A percentile compares a stretch with the other conserved stretches of the same genome.
phyloP scores from a whole-genome alignment of 2,113 vertebrate species.

The Sprattus sprattus region DNA sequence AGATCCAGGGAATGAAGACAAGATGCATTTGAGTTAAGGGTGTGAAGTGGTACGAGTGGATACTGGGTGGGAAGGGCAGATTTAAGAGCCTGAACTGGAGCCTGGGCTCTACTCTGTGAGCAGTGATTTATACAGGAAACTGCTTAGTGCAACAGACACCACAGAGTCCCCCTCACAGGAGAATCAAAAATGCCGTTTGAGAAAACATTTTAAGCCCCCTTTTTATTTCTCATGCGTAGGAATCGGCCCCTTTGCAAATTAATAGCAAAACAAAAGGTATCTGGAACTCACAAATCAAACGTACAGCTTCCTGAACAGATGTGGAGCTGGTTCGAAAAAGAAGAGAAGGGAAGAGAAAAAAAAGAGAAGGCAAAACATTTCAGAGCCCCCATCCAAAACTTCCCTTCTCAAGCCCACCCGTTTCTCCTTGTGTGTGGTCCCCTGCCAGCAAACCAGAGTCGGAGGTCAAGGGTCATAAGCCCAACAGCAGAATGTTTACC shows the following conservation, averaged over 20 bases:
- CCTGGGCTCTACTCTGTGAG: conserved; percentile 33
- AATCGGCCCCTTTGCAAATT: neutral
- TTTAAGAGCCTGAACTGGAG: conserved; percentile 44
- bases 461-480: conserved; percentile 27
- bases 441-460: neutral
- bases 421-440: conserved; percentile 26
- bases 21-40: neutral
- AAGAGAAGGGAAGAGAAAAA: neutral
- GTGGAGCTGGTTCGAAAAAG: neutral
- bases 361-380: neutral
- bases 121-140: conserved; percentile 58
- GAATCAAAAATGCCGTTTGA: conserved; percentile 14
- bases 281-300: neutral
- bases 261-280: neutral
- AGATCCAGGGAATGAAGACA: neutral
- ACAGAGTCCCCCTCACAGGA: conserved; percentile 24
- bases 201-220: neutral
- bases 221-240: neutral
- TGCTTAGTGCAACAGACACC: conserved; percentile 49
- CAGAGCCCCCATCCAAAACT: neutral
- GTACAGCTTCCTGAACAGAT: conserved; percentile 5
- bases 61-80: conserved; percentile 44
- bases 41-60: conserved; percentile 14
- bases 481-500: conserved; percentile 39
- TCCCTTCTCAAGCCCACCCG: neutral